Evolutionary conservation across 2,113 vertebrate genomes (phyloP), one percentile per base, ranked within the genome.

Genomic region (Corydoras sp.): DNA sequence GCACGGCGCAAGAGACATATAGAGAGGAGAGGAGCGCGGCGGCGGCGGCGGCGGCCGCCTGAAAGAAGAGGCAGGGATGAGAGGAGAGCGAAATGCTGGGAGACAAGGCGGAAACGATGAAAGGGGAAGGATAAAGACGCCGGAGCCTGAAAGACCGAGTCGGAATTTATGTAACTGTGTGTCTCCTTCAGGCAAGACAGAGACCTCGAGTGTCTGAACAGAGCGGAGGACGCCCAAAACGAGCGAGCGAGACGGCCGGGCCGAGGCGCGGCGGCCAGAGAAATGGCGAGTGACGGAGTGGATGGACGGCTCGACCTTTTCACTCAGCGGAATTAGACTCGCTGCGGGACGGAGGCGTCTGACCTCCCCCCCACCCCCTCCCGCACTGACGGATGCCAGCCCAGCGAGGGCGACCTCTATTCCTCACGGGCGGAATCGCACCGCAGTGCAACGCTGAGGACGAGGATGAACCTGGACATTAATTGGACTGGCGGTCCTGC

Each of bases 101-200:
- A 68, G 50, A 65, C n/a, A 43, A 54, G 68, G 14, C 48, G 49
- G 32, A 24, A 51, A 32, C 62, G 59, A 15, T 9, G 50, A 54
- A 15, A 50, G 66, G 58, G 62, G 31, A 70, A 62, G 58, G 59
- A 74, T 72, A 69, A 71, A 50, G 69, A 73, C 48, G 49, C 62
- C 29, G 68, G 49, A 54, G 62, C n/a, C 58, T 2, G 55, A 62
- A 55, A 58, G 67, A 29, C 35, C 0, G 58, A 71, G 65, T 73
- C 54, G 43, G 74, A 53, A 53, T 80, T 80, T 80, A 77, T 64
- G 73, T 75, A 80, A 80, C 60, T 61, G 58, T 35, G 64, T 58
- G 35, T 61, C 59, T 74, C 79, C 79, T 73, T 66, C 60, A 66
- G 72, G 75, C 68, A 24, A 77, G 69, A 75, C 68, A 72, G 62